Evolutionary conservation across 2,113 vertebrate genomes (phyloP), one percentile per base, ranked within the genome.

Genomic region (Carassius auratus): DNA sequence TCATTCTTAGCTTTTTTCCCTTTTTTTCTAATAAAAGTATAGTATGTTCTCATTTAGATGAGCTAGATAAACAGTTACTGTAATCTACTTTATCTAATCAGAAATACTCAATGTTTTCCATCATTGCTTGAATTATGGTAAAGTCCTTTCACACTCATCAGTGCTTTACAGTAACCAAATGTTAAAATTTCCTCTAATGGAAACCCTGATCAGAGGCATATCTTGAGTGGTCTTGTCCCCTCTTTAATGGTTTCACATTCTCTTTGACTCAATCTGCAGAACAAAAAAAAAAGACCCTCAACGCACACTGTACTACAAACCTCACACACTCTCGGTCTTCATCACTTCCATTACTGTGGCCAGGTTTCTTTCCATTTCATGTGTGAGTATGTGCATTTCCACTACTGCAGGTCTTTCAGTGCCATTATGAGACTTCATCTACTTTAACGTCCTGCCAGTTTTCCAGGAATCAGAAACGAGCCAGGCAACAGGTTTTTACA

Each of bases 91-190:
- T 52, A 30, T 26, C 48, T 82, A 9, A 36, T 81, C 4, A 30
- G 30, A 30, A 23, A 26, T 38, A 33, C 26, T 12, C 15, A 42
- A 89, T 79, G 61, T 23, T 92, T 93, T 90, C 89, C 90, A 92
- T 90, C 83, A 90, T 71, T n/a, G n/a, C 69, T 73, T 73, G 4
- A 9, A 21, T 78, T 64, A 10, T 23, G 3, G 42, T 50, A 50
- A 76, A 50, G 26, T 26, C 13, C 26, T 76, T 14, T 76, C 73
- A 76, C 45, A 50, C n/a, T 52, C 26, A n/a, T 26, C 45, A 52
- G 45, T 8, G 45, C 7, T 76, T 76, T 48, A 50, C 73, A 15
- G 73, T 76, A 81, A 62, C 3, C 42, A 69, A 80, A 23, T n/a
- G n/a, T 68, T 23, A 55, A 68, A 15, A 79, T 71, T 78, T 69